phyloP scores from a whole-genome alignment of 2,113 vertebrate genomes.

The Psittacula cyanocephala region DNA sequence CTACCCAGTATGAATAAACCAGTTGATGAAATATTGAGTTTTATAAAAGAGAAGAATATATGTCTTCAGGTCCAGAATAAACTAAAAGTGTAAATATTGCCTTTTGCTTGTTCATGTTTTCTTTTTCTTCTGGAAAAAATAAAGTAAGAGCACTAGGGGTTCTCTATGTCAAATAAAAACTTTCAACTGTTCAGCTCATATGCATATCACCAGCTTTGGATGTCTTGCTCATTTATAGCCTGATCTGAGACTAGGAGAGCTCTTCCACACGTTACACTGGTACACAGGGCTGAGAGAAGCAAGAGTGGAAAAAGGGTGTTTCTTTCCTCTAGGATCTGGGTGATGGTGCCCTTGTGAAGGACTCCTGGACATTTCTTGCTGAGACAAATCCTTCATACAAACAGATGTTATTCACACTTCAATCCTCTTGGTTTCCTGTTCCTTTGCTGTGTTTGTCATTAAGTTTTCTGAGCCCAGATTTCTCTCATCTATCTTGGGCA shows the following conservation, averaged over 20 bases:
- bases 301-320: not conserved
- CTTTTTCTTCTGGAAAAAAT: not conserved
- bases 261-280: not conserved
- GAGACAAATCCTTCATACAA: not conserved
- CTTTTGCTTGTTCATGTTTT: not conserved
- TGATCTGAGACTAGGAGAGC: not conserved
- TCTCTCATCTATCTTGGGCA: not conserved
- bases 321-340: not conserved
- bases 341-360: not conserved
- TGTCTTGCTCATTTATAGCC: not conserved
- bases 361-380: not conserved
- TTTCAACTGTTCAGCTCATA: not conserved
- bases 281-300: not conserved
- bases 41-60: not conserved
- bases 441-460: not conserved
- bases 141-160: not conserved
- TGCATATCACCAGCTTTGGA: not conserved
- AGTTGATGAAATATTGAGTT: not conserved
- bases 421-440: fast-evolving
- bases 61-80: not conserved
- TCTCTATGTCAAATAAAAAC: not conserved
- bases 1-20: not conserved
- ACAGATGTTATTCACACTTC: fast-evolving
- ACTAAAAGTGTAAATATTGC: not conserved
- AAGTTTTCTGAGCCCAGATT: not conserved